These are phyloP conservation scores for Drosophila glabriapex DNA, from an alignment of 2,888 invertebrate genomes.

Conservation along the genomic window DNA sequence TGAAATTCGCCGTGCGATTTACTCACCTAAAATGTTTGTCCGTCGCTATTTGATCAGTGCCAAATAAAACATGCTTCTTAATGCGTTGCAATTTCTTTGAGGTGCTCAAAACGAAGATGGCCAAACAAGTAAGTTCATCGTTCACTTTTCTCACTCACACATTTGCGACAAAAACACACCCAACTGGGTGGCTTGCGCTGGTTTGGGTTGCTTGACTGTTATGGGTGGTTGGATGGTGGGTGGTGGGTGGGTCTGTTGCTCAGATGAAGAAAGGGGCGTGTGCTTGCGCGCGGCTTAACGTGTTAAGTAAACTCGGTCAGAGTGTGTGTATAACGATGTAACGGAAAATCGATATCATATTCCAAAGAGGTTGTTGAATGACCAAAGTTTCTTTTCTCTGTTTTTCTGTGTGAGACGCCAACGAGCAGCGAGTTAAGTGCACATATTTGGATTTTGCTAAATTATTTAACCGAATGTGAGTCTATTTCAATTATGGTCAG, in stretches of 20 bases:
- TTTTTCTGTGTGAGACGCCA: background rate
- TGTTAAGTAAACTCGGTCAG: constrained; percentile 74
- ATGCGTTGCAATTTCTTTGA: constrained; percentile 22
- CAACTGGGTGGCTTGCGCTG: background rate
- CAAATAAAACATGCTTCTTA: constrained; percentile 78
- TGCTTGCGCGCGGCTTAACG: constrained; percentile 58
- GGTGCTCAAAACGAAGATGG: constrained; percentile 7
- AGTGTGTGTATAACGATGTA: constrained; percentile 80
- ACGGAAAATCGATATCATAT: constrained; percentile 78
- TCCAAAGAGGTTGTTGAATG: constrained; percentile 69
- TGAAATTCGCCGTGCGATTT: background rate
- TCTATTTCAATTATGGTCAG: constrained; percentile 19
- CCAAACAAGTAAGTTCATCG: constrained; percentile 45
- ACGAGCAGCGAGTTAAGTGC: constrained; percentile 1
- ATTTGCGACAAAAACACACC: constrained; percentile 12
- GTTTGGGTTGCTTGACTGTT: background rate
- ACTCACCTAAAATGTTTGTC: constrained; percentile 75
- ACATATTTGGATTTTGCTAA: background rate
- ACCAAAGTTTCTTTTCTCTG: constrained; percentile 5
- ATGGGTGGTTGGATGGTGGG: constrained; percentile 5
- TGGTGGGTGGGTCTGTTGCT: constrained; percentile 13
- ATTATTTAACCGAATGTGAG: background rate
- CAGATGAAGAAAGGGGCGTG: constrained; percentile 53
- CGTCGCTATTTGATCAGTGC: constrained; percentile 75
- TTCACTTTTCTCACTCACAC: constrained; percentile 21